Conservation (phyloP, 2,888 invertebrate species). For the Cephus sareptanus region DNA sequence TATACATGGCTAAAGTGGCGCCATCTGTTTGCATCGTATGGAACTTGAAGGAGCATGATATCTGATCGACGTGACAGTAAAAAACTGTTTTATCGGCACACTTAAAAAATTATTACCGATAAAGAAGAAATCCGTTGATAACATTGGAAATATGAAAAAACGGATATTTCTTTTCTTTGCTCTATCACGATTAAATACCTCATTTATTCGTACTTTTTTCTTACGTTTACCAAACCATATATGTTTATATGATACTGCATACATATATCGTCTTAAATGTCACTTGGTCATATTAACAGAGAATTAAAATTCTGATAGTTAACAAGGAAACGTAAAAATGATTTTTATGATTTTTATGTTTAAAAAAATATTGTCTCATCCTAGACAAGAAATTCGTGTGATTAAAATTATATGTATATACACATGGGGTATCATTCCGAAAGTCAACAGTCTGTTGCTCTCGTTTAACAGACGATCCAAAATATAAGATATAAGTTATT, state of each 20-base stretch:
- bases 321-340: not conserved
- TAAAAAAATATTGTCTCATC: not conserved
- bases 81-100: not conserved
- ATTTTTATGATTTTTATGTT: not conserved
- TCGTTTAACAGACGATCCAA: slow-evolving; percentile 34
- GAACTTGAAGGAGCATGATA: not conserved
- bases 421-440: slow-evolving; percentile 9
- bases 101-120: not conserved
- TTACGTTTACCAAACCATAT: not conserved
- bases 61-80: not conserved
- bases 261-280: not conserved
- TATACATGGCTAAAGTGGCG: not conserved
- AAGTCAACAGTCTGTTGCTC: slow-evolving; percentile 53
- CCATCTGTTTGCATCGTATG: not conserved
- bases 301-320: not conserved
- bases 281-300: not conserved
- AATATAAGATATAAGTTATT: slow-evolving; percentile 44
- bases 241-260: not conserved
- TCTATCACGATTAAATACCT: not conserved
- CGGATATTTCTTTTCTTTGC: not conserved
- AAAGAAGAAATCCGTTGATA: not conserved
- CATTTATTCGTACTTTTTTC: not conserved
- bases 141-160: not conserved
- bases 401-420: not conserved
- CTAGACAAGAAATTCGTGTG: not conserved